These are phyloP conservation scores for Ictalurus punctatus DNA, from an alignment of 2,113 vertebrate species.

Conservation along the genomic window DNA sequence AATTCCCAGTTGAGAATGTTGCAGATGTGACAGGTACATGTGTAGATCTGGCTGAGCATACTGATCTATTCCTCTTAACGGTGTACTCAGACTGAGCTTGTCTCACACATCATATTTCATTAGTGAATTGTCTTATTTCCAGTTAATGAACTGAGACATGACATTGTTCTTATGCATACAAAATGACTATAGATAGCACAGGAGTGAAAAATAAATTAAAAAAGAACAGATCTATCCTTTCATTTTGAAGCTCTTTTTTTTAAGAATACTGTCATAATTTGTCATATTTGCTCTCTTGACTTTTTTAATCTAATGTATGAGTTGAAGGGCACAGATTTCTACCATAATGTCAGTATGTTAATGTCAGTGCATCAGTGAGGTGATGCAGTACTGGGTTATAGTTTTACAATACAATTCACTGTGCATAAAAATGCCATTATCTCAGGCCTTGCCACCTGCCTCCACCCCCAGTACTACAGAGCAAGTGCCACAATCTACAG, in stretches of 20 bases:
- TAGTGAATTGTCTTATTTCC: constrained; percentile 6
- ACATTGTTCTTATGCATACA: not conserved
- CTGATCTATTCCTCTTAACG: constrained; percentile 44
- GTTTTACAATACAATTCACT: constrained; percentile 24
- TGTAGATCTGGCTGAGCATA: constrained; percentile 40
- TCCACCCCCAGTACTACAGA: constrained; percentile 13
- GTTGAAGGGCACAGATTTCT: constrained; percentile 18
- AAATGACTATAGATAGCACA: not conserved
- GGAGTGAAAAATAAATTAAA: not conserved
- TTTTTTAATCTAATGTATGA: not conserved
- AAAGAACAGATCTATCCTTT: not conserved
- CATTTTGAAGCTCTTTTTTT: not conserved
- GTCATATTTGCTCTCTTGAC: not conserved
- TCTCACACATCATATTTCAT: constrained; percentile 22
- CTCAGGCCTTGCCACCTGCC: not conserved
- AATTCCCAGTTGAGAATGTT: constrained; percentile 50
- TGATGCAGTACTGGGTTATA: constrained; percentile 21
- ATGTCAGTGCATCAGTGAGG: constrained; percentile 19
- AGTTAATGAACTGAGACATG: constrained; percentile 16
- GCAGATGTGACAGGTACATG: constrained; percentile 51
- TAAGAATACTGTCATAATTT: not conserved
- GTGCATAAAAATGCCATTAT: constrained; percentile 31
- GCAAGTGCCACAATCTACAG: not conserved
- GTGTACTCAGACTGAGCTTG: constrained; percentile 19
- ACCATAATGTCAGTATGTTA: not conserved